A percentile compares a stretch with the other conserved stretches of the same genome.
phyloP scores from a whole-genome alignment of 2,113 vertebrate species.

The Neolamprologus sp. region DNA sequence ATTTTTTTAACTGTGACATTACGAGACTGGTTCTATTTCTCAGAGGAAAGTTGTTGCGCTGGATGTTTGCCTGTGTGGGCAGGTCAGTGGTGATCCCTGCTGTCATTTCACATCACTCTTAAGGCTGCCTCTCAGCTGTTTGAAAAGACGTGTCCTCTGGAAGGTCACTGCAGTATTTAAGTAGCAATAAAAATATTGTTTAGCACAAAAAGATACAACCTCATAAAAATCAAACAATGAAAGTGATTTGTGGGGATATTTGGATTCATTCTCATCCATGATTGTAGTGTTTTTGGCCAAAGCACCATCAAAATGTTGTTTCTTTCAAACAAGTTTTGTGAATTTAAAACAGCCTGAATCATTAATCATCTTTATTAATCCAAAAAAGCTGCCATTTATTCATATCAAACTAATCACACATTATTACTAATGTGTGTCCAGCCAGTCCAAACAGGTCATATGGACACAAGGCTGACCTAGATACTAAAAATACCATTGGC shows the following conservation, averaged over 20 bases:
- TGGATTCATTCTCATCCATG: neutral
- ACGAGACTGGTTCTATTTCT: neutral
- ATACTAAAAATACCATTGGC: slow-evolving; percentile 53
- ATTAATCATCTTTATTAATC: neutral
- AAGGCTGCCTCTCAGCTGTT: slow-evolving; percentile 1
- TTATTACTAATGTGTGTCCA: neutral
- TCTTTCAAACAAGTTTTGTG: neutral
- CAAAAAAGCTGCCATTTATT: neutral
- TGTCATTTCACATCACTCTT: slow-evolving; percentile 45
- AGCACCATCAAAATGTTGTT: neutral
- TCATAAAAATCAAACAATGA: neutral
- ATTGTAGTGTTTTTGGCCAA: neutral
- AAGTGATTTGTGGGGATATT: neutral
- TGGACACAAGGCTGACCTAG: slow-evolving; percentile 19
- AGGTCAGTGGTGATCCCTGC: slow-evolving; percentile 19
- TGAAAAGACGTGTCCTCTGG: neutral
- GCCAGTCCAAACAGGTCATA: slow-evolving; percentile 33
- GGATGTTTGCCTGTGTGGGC: slow-evolving; percentile 13
- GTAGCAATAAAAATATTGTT: neutral
- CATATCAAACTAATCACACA: neutral
- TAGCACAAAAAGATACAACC: neutral
- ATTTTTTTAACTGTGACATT: neutral
- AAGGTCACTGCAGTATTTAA: slow-evolving; percentile 20
- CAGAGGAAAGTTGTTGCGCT: neutral
- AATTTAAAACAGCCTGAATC: neutral